These are phyloP conservation scores for Halictus quadricinctus DNA, from an alignment of 2,888 invertebrate genomes.

Conservation along the genomic window DNA sequence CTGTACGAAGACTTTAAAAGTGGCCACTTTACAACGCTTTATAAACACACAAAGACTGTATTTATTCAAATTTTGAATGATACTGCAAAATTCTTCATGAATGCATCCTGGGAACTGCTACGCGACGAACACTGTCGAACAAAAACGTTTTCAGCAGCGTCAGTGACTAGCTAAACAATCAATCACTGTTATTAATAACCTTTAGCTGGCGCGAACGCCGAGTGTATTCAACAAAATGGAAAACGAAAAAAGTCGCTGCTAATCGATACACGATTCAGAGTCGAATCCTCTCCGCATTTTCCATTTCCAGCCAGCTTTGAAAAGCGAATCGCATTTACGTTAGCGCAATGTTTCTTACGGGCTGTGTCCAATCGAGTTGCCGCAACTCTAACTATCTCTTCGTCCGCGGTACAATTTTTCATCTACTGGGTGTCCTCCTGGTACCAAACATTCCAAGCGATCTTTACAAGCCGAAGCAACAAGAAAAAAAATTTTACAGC, in stretches of 20 bases:
- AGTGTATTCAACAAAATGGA: background rate
- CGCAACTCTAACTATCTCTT: slow-evolving; percentile 4
- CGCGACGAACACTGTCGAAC: background rate
- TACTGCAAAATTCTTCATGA: background rate
- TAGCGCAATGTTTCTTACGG: background rate
- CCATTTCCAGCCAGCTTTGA: background rate
- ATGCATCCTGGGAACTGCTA: background rate
- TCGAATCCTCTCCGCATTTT: background rate
- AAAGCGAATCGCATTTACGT: slow-evolving; percentile 4
- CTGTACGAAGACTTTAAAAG: background rate
- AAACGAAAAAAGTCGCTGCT: background rate
- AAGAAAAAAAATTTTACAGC: background rate
- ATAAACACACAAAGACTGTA: background rate
- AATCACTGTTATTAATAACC: slow-evolving; percentile 8
- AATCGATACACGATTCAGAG: background rate
- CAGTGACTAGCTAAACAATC: background rate
- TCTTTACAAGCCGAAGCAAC: background rate
- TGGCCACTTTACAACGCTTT: background rate
- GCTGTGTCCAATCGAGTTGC: background rate
- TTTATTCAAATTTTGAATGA: background rate
- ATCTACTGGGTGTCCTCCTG: background rate
- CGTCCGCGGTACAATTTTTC: slow-evolving; percentile 15
- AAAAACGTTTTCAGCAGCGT: background rate
- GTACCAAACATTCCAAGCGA: background rate
- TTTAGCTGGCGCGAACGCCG: background rate